A percentile compares a stretch with the other conserved stretches of the same genome.
Conservation (phyloP, 2,888 invertebrate species). For the Drosophila tripunctata region DNA sequence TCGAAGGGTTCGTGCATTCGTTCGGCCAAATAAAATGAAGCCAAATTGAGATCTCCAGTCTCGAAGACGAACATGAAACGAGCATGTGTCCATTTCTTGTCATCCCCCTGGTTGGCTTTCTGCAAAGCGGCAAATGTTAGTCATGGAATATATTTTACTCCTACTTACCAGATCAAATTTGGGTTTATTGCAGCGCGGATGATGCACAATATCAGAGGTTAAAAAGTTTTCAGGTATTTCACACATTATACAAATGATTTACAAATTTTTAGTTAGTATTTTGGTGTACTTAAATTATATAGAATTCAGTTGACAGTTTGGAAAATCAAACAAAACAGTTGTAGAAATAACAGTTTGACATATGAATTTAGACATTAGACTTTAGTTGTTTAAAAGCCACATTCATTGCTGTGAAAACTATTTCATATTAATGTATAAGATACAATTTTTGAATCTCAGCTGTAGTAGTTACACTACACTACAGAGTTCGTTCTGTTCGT, state of each 20-base stretch:
- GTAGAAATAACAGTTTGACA: too few species aligned
- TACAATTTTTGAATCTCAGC: not conserved
- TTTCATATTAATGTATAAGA: too few species aligned
- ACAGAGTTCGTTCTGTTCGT: too few species aligned
- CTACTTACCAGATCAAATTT: conserved; percentile 15
- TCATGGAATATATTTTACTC: too few species aligned
- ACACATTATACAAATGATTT: conserved; percentile 47
- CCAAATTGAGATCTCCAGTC: conserved; percentile 78
- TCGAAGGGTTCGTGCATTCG: conserved; percentile 72
- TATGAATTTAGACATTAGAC: too few species aligned
- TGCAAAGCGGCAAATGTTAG: not conserved
- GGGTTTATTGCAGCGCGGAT: conserved; percentile 24
- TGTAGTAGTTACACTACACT: not conserved
- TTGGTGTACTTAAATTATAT: not conserved
- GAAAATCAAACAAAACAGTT: too few species aligned
- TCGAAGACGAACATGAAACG: conserved; percentile 76
- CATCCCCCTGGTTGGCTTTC: not conserved
- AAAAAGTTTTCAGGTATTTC: conserved; percentile 30
- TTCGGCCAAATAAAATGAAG: conserved; percentile 70
- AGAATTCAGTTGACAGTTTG: too few species aligned
- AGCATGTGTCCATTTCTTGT: conserved; percentile 39
- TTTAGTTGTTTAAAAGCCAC: too few species aligned
- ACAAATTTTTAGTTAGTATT: conserved; percentile 36
- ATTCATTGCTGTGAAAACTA: too few species aligned
- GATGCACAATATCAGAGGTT: conserved; percentile 50